Conservation (phyloP, 2,888 invertebrate species). For the Pyrgus malvae region DNA sequence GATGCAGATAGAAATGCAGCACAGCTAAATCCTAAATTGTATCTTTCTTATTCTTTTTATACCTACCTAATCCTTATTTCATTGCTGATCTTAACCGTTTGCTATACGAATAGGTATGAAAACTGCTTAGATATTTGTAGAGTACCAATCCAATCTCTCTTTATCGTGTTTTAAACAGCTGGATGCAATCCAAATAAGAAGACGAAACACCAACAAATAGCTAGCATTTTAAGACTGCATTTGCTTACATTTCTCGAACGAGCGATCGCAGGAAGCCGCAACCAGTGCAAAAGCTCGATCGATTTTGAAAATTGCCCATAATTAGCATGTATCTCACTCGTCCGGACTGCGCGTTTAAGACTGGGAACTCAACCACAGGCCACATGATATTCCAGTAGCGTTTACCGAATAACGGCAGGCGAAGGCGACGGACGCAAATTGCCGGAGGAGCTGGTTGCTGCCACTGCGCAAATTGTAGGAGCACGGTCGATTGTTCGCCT, state of each 20-base stretch:
- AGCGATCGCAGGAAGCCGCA: slow-evolving; percentile 73
- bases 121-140: no score
- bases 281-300: slow-evolving; percentile 73
- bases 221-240: slow-evolving; percentile 40
- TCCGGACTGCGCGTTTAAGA: slow-evolving; percentile 71
- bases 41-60: no score
- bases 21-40: no score
- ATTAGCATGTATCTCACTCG: slow-evolving; percentile 78
- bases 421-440: slow-evolving; percentile 77
- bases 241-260: slow-evolving; percentile 54
- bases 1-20: no score
- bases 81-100: no score
- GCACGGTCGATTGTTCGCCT: slow-evolving; percentile 62
- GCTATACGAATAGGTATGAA: no score
- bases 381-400: slow-evolving; percentile 78
- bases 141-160: no score
- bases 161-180: no score
- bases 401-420: slow-evolving; percentile 76
- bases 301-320: slow-evolving; percentile 80
- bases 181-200: slow-evolving; percentile 14
- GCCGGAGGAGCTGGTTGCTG: slow-evolving; percentile 68
- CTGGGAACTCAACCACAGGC: slow-evolving; percentile 72
- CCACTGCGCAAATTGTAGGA: slow-evolving; percentile 74
- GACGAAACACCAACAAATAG: slow-evolving; percentile 31
- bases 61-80: no score